phyloP scores from a whole-genome alignment of 2,797 vertebrate genomes.

The Myiothlypis coronata region DNA sequence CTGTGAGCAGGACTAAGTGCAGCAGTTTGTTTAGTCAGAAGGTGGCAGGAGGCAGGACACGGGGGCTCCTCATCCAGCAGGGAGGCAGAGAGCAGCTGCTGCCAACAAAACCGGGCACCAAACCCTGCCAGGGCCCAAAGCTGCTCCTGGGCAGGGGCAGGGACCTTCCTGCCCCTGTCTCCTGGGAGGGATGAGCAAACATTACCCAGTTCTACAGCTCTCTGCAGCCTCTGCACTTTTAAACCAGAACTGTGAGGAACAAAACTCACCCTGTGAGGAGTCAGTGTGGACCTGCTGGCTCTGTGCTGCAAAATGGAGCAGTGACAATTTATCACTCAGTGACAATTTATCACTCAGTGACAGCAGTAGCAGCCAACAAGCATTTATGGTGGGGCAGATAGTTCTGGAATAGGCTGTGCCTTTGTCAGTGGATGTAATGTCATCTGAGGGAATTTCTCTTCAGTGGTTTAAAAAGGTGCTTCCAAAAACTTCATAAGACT shows the following conservation, averaged over 20 bases:
- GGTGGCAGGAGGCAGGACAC: not conserved
- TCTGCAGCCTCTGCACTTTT: not conserved
- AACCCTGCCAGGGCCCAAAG: fast-evolving
- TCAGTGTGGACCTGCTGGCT: not conserved
- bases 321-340: not conserved
- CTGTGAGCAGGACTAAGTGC: not conserved
- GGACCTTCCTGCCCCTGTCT: fast-evolving
- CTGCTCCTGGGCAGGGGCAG: not conserved
- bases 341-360: no score
- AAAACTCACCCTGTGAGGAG: not conserved
- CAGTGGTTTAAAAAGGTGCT: not conserved
- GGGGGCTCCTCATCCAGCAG: fast-evolving
- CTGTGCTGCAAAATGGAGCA: not conserved
- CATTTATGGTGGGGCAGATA: fast-evolving
- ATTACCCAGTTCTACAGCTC: not conserved
- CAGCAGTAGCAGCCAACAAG: not conserved
- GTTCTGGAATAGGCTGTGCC: not conserved
- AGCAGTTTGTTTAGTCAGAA: not conserved
- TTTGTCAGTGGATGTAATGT: not conserved
- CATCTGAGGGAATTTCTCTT: not conserved
- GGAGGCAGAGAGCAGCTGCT: not conserved
- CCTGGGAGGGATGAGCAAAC: not conserved
- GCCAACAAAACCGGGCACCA: fast-evolving
- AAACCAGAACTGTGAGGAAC: not conserved
- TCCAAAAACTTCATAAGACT: not conserved